phyloP scores from a whole-genome alignment of 2,113 vertebrate genomes.

The Neolamprologus fasciatus region DNA sequence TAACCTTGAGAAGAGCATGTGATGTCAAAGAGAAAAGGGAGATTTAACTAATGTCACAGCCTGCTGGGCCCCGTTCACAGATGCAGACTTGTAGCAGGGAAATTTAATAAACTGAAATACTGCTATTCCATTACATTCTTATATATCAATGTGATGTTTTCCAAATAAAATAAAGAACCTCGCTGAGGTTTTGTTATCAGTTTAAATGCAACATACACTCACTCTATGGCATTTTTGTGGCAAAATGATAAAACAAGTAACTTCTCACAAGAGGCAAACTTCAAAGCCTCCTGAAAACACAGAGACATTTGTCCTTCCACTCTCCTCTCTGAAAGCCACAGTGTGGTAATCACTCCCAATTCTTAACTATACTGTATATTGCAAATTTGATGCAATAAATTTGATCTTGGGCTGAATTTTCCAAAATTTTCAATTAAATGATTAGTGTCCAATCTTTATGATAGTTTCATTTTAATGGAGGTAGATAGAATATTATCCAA shows the following conservation, averaged over 20 bases:
- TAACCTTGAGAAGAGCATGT: background rate
- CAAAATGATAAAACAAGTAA: background rate
- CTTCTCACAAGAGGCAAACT: background rate
- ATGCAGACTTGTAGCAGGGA: background rate
- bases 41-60: background rate
- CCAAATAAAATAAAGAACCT: background rate
- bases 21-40: background rate
- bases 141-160: background rate
- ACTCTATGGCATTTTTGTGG: background rate
- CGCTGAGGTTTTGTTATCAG: background rate
- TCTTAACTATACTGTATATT: background rate
- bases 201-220: background rate
- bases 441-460: background rate
- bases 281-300: background rate
- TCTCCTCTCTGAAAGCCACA: background rate
- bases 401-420: background rate
- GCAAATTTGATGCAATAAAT: background rate
- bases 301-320: conserved; percentile 19
- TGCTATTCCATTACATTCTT: background rate
- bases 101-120: background rate
- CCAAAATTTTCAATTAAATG: background rate
- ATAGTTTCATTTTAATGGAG: background rate
- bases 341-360: background rate
- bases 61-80: background rate
- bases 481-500: background rate